Evolutionary conservation across 1,140 invertebrate genomes (phyloP), one percentile per base, ranked within the genome.

Genomic region (Bombus affinis): DNA sequence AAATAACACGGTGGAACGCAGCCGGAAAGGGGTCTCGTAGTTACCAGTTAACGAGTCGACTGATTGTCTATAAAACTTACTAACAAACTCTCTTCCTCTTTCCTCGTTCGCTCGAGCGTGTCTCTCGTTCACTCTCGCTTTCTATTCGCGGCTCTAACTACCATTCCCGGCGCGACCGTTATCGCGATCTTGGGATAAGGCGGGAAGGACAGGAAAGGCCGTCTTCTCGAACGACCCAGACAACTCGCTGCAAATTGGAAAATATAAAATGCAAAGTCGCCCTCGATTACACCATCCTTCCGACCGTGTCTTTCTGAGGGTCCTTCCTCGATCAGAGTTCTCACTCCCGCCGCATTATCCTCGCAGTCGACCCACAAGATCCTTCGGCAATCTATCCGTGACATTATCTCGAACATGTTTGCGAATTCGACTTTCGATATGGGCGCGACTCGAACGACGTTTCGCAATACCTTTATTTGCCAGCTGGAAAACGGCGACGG

Each of bases 61-160:
- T 90, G 91, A 92, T 92, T 91, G 91, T 92, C 91, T 90, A 92
- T 92, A 92, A 92, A 92, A 92, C 91, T 92, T 92, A 89, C 90
- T 92, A 92, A 92, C 88, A 92, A 92, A 92, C 91, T 91, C 90
- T 72, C 65, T 35, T 22, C 59, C 83, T 15, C 32, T 35, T 57
- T 59, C 74, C 44, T 39, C 53, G 37, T 70, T 76, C 59, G 73
- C 71, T 3, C 35, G 22, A 37, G 1, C 65, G 71, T 8, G 25
- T 62, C 62, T 53, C 59, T 37, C 59, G 71, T 37, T 73, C 68
- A 57, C 68, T 81, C 71, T 86, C 75, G 86, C 76, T 82, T 78
- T 89, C 73, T 25, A 53, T 68, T 42, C 84, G 57, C 62, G 75
- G 68, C 57, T 85, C 81, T 83, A 83, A 90, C 88, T 86, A 83